A percentile compares a stretch with the other conserved stretches of the same genome.
Conservation (phyloP, 2,888 invertebrate species). For the Trissolcus brochymenae region DNA sequence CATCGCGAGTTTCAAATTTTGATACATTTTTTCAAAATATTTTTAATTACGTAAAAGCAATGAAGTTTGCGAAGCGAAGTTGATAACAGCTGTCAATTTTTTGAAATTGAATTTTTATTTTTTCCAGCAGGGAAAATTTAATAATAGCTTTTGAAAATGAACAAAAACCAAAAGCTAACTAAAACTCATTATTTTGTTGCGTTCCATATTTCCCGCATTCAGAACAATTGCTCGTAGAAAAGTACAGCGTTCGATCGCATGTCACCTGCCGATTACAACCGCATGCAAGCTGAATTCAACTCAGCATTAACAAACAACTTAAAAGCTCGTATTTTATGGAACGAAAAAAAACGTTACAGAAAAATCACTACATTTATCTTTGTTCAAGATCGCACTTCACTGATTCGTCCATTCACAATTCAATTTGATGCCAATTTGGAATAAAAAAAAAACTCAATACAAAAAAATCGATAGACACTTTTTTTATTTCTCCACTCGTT, state of each 20-base stretch:
- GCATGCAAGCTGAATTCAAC: slow-evolving; percentile 24
- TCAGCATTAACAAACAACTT: slow-evolving; percentile 9
- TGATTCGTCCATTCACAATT: slow-evolving; percentile 1
- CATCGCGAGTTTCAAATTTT: too few relatives aligned
- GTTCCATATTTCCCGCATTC: slow-evolving; percentile 24
- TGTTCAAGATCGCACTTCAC: neutral
- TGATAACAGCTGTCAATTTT: neutral
- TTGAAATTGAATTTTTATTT: neutral
- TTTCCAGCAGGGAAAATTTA: neutral
- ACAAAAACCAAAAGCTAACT: neutral
- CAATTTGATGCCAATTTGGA: too few relatives aligned
- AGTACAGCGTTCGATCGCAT: slow-evolving; percentile 25
- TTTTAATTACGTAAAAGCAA: too few relatives aligned
- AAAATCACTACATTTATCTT: neutral
- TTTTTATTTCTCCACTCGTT: too few relatives aligned
- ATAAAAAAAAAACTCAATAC: neutral
- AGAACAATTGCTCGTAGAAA: slow-evolving; percentile 22
- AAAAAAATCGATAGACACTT: too few relatives aligned
- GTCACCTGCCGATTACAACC: slow-evolving; percentile 24
- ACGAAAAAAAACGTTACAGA: slow-evolving; percentile 1
- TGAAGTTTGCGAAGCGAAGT: too few relatives aligned
- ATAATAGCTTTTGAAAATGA: neutral
- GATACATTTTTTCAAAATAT: too few relatives aligned
- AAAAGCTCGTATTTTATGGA: slow-evolving; percentile 8
- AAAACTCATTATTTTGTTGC: slow-evolving; percentile 1